Conservation (phyloP, 2,888 invertebrate genomes). For the Coelogynopora nodosa region DNA sequence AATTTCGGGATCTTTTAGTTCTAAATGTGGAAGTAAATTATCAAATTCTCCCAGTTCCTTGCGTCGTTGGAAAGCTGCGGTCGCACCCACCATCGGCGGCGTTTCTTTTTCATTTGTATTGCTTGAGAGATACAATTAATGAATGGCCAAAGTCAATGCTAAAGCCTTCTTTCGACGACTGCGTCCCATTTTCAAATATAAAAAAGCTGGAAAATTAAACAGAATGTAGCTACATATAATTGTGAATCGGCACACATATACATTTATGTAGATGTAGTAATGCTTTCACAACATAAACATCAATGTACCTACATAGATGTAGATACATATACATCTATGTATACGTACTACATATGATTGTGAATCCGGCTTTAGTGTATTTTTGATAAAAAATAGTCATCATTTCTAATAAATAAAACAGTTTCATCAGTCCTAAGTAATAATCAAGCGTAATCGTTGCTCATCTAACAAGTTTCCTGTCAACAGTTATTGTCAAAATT, state of each 20-base stretch:
- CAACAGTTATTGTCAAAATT: too few species aligned
- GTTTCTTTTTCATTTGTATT: background rate
- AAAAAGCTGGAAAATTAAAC: background rate
- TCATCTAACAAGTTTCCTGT: too few species aligned
- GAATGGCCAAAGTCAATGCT: background rate
- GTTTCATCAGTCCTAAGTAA: too few species aligned
- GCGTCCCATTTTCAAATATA: conserved; percentile 18
- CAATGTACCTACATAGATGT: background rate
- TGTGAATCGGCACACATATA: background rate
- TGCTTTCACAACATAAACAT: background rate
- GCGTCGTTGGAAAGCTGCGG: background rate
- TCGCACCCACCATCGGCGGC: background rate
- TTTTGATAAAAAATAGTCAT: too few species aligned
- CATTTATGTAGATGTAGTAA: conserved; percentile 8
- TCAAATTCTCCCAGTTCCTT: background rate
- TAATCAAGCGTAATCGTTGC: too few species aligned
- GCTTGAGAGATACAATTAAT: conserved; percentile 10
- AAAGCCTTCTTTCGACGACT: background rate
- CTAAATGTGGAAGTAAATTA: background rate
- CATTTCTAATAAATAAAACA: too few species aligned
- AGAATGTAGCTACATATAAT: conserved; percentile 26
- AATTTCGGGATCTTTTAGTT: background rate
- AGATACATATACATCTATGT: background rate
- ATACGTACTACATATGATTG: background rate
- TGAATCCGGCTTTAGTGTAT: background rate